These are phyloP conservation scores for Okamejei kenojei DNA, from an alignment of 2,797 vertebrate genomes.

Conservation along the genomic window DNA sequence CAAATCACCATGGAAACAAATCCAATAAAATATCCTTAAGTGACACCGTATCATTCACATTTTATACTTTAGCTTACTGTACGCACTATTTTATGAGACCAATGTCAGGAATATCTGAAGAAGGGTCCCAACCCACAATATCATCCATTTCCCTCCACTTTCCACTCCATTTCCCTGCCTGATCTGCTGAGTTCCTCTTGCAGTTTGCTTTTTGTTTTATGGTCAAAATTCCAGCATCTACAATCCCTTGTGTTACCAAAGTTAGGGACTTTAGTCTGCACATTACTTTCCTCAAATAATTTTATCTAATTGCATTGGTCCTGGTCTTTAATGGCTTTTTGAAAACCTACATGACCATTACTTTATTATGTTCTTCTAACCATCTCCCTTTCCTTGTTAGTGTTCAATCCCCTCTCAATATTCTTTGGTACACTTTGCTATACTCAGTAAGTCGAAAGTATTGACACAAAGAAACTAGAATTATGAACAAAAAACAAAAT, in stretches of 20 bases:
- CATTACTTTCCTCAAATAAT: background rate
- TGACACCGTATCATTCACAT: background rate
- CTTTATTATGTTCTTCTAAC: background rate
- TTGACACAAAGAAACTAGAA: background rate
- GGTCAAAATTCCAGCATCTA: too few species aligned
- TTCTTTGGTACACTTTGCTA: background rate
- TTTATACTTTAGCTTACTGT: background rate
- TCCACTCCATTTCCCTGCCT: too few species aligned
- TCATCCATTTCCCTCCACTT: too few species aligned
- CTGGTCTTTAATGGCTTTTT: background rate
- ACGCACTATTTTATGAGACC: background rate
- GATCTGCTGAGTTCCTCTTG: too few species aligned
- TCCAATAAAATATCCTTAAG: background rate
- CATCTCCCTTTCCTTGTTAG: background rate
- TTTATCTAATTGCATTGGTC: background rate
- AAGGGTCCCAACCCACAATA: too few species aligned
- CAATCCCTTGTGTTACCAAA: too few species aligned
- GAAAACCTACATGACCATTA: background rate
- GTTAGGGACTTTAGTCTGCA: background rate
- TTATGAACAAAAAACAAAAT: too few species aligned
- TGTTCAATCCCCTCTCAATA: background rate
- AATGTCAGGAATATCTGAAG: background rate
- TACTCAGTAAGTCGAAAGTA: background rate
- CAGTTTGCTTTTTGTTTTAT: too few species aligned
- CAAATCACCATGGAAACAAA: background rate